Evolutionary conservation across 2,888 invertebrate genomes (phyloP).

Genomic region (Galerucella nymphaeae): DNA sequence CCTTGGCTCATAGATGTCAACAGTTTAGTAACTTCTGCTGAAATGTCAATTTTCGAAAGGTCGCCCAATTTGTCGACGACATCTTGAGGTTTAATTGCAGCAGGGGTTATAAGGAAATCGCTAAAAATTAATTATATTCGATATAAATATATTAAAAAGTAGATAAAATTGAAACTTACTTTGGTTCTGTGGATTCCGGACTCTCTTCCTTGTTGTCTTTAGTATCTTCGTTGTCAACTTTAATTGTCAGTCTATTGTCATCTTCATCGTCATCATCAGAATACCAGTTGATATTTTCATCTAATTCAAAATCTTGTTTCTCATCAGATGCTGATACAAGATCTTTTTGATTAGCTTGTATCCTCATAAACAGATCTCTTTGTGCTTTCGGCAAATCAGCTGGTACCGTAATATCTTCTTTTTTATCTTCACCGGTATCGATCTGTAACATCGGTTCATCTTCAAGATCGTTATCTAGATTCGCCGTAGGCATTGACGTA

Average conservation of each 20-base stretch:
- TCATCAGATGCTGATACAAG: conserved; percentile 61
- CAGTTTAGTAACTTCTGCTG: conserved; percentile 78
- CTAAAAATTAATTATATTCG: conserved; percentile 17
- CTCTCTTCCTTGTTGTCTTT: conserved; percentile 53
- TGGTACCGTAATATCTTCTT: conserved; percentile 46
- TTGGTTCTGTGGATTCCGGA: conserved; percentile 39
- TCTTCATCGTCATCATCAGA: conserved; percentile 82
- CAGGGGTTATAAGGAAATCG: conserved; percentile 47
- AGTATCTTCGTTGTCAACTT: conserved; percentile 61
- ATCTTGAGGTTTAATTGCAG: conserved; percentile 67
- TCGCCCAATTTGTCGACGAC: conserved; percentile 76
- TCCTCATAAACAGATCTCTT: conserved; percentile 74
- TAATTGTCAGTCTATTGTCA: conserved; percentile 59
- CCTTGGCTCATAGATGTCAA: conserved; percentile 69
- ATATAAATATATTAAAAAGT: not conserved
- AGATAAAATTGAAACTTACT: conserved; percentile 10
- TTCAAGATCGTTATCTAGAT: conserved; percentile 44
- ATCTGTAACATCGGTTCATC: conserved; percentile 48
- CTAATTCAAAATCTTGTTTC: conserved; percentile 48
- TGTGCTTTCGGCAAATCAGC: conserved; percentile 74
- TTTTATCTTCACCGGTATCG: conserved; percentile 47
- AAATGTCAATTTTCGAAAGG: conserved; percentile 79
- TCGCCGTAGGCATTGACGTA: conserved; percentile 29
- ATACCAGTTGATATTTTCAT: conserved; percentile 74
- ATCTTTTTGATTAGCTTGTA: conserved; percentile 74